Percentiles rank a stretch among this genome's conserved stretches.
These are phyloP conservation scores for Heteronetta atricapilla DNA, from an alignment of 2,113 vertebrate genomes.

Conservation along the genomic window DNA sequence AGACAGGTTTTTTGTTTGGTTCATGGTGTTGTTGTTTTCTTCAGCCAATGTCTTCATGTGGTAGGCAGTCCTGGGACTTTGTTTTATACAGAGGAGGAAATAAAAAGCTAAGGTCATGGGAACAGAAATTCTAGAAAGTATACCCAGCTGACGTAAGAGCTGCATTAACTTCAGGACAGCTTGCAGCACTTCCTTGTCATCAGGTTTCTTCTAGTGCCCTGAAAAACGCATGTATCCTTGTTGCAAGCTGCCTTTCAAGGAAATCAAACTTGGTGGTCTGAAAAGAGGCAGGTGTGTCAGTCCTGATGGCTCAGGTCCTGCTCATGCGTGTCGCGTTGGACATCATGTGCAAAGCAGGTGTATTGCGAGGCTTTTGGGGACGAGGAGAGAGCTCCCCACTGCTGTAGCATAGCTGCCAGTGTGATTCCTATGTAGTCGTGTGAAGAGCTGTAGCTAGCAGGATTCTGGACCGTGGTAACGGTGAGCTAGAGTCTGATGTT, in stretches of 20 bases:
- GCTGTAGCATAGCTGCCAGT: neutral
- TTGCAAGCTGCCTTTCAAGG: neutral
- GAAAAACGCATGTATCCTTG: neutral
- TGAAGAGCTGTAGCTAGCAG: neutral
- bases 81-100: neutral
- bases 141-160: neutral
- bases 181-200: neutral
- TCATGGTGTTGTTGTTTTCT: neutral
- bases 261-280: neutral
- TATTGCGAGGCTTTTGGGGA: neutral
- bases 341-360: neutral
- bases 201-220: neutral
- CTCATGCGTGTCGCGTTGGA: fast-evolving
- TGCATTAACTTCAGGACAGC: neutral
- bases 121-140: neutral
- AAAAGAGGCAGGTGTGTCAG: neutral
- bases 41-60: neutral
- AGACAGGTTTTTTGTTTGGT: neutral
- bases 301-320: neutral
- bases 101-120: neutral
- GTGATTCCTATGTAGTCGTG: neutral
- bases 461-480: neutral
- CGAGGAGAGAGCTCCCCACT: neutral
- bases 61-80: neutral
- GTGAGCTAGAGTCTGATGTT: neutral